A percentile compares a stretch with the other conserved stretches of the same genome.
Evolutionary conservation across 2,797 vertebrate species (phyloP).

Genomic region (Esox lucius): DNA sequence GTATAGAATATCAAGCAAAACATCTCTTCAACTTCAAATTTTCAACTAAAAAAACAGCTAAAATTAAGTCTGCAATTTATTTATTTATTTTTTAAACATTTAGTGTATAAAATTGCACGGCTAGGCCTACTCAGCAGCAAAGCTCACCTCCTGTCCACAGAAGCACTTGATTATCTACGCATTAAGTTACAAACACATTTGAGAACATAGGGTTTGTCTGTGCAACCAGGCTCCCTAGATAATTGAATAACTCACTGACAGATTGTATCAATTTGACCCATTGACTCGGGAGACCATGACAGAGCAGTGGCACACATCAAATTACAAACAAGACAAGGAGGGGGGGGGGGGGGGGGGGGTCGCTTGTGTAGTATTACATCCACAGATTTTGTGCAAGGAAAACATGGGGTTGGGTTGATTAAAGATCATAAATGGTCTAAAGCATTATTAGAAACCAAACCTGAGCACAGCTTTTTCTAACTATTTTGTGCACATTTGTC

Average conservation of each 20-base stretch:
- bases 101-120: background rate
- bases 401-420: background rate
- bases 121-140: background rate
- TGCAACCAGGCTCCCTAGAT: slow-evolving; percentile 30
- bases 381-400: slow-evolving; percentile 40
- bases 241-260: slow-evolving; percentile 48
- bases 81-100: background rate
- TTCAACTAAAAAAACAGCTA: background rate
- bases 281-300: slow-evolving; percentile 46
- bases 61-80: background rate
- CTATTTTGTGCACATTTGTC: no score
- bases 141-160: background rate
- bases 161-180: slow-evolving; percentile 3
- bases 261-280: slow-evolving; percentile 58
- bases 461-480: no score
- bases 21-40: background rate
- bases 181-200: slow-evolving; percentile 8
- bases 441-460: background rate
- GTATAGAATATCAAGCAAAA: background rate
- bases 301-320: slow-evolving; percentile 38
- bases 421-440: background rate
- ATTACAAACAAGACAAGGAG: slow-evolving; percentile 57
- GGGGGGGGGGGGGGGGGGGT: slow-evolving; percentile 42
- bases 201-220: slow-evolving; percentile 33
- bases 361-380: no score